Base-by-base conservation (phyloP, 2,113 vertebrate species). In the Stictonetta naevosa region DNA sequence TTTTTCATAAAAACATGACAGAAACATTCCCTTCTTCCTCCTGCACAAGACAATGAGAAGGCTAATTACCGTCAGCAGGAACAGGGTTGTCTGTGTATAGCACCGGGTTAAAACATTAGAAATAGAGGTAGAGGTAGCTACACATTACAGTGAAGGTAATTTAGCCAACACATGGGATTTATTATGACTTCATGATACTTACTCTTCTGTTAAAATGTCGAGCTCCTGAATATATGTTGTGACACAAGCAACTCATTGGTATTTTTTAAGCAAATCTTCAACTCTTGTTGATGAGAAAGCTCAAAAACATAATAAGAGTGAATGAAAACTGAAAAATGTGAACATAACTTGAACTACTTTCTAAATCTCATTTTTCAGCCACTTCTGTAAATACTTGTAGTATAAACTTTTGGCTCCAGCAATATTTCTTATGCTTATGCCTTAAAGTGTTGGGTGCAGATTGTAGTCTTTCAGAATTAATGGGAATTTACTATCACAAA, bases 241-340 rank as follows among this genome's bases (percentile, higher is more conserved):
- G 67, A 76, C 55, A 44, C 33, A 85, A 91, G 67, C 18, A 69
- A 77, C 69, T 74, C 71, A 62, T 16, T 73, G 7, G 3, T 58
- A 48, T 74, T 69, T 42, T 91, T 63, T 71, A 87, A 89, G 67
- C 71, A 83, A 91, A 76, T 84, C 78, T 85, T 64, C 63, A 58
- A 48, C 4, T 2, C 48, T 73, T 83, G 31, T 31, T 75, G 82
- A 92, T 92, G 88, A 93, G 71, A 76, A 95, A 85, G 58, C 85
- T 83, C 68, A 58, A 71, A 92, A 93, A 73, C 79, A 42, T 82
- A 95, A 92, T 26, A 87, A 42, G 38, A 94, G 74, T 94, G 74
- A 95, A 93, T 88, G 79, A 94, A 95, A 96, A 93, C 64, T 92
- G 90, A 96, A 94, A 97, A 97, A 97, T 94, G 84, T 71, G 87